Evolutionary conservation across 2,888 invertebrate genomes (phyloP).

Genomic region (Eurytoma californica): DNA sequence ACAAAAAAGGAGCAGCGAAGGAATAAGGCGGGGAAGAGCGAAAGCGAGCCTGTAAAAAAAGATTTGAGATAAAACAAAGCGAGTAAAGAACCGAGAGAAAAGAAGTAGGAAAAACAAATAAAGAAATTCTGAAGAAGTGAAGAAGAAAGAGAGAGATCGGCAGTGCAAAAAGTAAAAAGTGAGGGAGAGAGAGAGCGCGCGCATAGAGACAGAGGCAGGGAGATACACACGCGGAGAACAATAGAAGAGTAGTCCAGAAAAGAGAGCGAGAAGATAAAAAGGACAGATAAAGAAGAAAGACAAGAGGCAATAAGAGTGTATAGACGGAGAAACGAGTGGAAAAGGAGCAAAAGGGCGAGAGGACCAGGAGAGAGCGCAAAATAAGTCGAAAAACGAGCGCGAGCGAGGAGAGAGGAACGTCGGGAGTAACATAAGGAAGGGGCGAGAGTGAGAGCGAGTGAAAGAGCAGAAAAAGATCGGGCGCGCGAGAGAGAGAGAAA

Average conservation of each 20-base stretch:
- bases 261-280: conserved; percentile 52
- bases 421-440: conserved; percentile 32
- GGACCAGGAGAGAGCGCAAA: conserved; percentile 26
- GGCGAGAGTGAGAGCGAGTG: conserved; percentile 34
- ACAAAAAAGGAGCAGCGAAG: conserved; percentile 36
- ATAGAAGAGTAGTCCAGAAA: conserved; percentile 37
- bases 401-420: conserved; percentile 38
- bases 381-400: conserved; percentile 16
- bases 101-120: conserved; percentile 54
- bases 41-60: conserved; percentile 44
- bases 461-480: conserved; percentile 25
- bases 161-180: conserved; percentile 23
- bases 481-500: conserved; percentile 31
- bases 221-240: conserved; percentile 49
- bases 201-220: conserved; percentile 21
- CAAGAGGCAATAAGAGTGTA: conserved; percentile 52
- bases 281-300: conserved; percentile 51
- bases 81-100: conserved; percentile 49
- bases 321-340: conserved; percentile 32
- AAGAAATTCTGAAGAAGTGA: conserved; percentile 43
- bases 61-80: conserved; percentile 48
- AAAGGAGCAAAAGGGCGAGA: conserved; percentile 48
- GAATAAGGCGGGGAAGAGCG: conserved; percentile 21
- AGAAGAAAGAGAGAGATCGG: conserved; percentile 14
- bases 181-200: conserved; percentile 22